Evolutionary conservation across 2,113 vertebrate genomes (phyloP).

Genomic region (Setophaga coronata): DNA sequence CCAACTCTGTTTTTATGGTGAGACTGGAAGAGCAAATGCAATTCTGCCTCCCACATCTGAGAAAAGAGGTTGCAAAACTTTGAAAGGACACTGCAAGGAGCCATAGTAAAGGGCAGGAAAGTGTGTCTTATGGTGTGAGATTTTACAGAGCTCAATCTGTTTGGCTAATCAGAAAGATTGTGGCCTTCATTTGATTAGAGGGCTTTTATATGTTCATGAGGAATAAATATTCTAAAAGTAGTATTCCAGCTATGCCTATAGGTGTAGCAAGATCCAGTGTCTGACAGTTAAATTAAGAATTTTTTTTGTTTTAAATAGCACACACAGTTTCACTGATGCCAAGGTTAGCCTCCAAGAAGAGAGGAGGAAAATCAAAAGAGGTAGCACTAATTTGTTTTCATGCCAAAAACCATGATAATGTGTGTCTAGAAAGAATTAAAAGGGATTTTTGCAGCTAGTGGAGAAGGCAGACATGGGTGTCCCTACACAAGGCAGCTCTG

Average conservation of each 20-base stretch:
- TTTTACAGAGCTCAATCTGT: neutral
- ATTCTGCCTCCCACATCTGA: neutral
- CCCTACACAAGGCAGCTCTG: fast-evolving
- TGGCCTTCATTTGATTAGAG: neutral
- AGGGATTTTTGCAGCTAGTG: neutral
- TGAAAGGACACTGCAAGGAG: neutral
- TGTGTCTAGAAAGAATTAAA: neutral
- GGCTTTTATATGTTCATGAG: neutral
- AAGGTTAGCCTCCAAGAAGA: neutral
- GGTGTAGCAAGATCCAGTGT: neutral
- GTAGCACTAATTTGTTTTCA: neutral
- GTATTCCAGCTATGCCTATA: neutral
- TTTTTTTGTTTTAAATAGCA: neutral
- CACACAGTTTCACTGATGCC: neutral
- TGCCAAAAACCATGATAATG: neutral
- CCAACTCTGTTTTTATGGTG: neutral
- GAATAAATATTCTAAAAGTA: neutral
- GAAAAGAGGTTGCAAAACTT: neutral
- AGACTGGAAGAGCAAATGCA: neutral
- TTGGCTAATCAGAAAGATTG: neutral
- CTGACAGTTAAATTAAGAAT: neutral
- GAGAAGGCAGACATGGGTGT: fast-evolving
- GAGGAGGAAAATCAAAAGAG: neutral
- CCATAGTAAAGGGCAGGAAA: neutral
- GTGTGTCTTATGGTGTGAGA: neutral